Evolutionary conservation across 2,888 invertebrate genomes (phyloP), one percentile per base, ranked within the genome.

Genomic region (Cephus sareptanus): DNA sequence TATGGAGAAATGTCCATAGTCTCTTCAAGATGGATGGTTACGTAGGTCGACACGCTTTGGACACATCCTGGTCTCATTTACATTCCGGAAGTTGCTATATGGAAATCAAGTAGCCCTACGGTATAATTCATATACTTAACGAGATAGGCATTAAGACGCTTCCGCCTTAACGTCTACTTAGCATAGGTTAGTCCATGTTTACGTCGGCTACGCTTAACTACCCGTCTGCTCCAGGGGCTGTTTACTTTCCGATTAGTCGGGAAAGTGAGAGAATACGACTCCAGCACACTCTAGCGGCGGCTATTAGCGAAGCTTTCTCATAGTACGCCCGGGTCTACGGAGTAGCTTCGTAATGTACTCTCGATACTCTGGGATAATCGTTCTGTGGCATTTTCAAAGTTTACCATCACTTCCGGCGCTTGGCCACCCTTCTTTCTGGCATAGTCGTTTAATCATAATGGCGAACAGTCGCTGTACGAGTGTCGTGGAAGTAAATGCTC

Each of bases 381-480:
- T 56, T 23, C 56, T 23, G 56, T 23, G 56, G 9, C 56, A 56
- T 56, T 56, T 56, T 56, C 23, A 15, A 56, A 56, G 56, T 56
- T 56, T 56, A 56, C 9, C 56, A 56, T 56, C 56, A 12, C 71
- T 31, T 71, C 9, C 71, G 31, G 4, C 33, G 31, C 13, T 34
- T 13, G 30, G 23, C 9, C 71, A 71, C 31, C 4, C 33, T 71
- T 71, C 33, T 71, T 31, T 34, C 71, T 23, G 6, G 71, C 31
- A 31, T 34, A 71, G 31, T 33, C 31, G 15, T 34, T 71, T 71
- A 76, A 75, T 81, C 81, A 79, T 81, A 81, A 84, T 82, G 82
- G 80, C 73, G 80, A 81, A 82, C 83, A 85, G 83, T 85, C 81
- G 77, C 76, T 80, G 73, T 71, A 71, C 79, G 75, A 77, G 40